Percentiles rank a stretch among this genome's conserved stretches.
These are phyloP conservation scores for Unio delphinus DNA, from an alignment of 2,888 invertebrate species.

Conservation along the genomic window DNA sequence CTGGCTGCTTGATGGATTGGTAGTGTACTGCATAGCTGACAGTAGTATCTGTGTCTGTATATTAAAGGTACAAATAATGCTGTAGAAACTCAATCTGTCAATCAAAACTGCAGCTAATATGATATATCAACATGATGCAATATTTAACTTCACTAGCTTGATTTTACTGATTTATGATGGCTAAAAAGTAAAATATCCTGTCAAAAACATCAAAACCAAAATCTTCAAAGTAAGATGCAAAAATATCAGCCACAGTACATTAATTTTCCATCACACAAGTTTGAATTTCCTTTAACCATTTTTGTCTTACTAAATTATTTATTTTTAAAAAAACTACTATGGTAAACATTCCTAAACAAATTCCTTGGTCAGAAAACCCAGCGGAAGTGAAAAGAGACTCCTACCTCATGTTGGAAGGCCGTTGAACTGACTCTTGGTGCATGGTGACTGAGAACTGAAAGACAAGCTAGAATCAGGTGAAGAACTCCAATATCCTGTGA, in stretches of 20 bases:
- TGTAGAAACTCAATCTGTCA: neutral
- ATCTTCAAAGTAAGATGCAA: too few species aligned
- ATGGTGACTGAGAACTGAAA: slow-evolving; percentile 86
- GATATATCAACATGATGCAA: too few species aligned
- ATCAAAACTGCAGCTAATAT: neutral
- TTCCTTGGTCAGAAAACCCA: neutral
- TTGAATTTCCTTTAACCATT: too few species aligned
- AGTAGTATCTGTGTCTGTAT: slow-evolving; percentile 59
- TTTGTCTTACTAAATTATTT: too few species aligned
- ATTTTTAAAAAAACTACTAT: too few species aligned
- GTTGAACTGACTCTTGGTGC: slow-evolving; percentile 65
- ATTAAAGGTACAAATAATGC: neutral
- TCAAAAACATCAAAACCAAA: too few species aligned
- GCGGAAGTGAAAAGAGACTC: neutral
- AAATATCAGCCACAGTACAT: too few species aligned
- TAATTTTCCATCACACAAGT: too few species aligned
- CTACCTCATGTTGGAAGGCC: slow-evolving; percentile 71
- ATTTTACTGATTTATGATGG: too few species aligned
- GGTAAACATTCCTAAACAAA: neutral
- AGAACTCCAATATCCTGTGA: slow-evolving; percentile 89
- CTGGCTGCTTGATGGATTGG: slow-evolving; percentile 44
- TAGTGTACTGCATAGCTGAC: slow-evolving; percentile 62
- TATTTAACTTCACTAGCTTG: too few species aligned
- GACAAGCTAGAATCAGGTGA: slow-evolving; percentile 87
- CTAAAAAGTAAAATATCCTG: too few species aligned